phyloP scores from a whole-genome alignment of 2,888 invertebrate genomes.

The Parelbella ahira region DNA sequence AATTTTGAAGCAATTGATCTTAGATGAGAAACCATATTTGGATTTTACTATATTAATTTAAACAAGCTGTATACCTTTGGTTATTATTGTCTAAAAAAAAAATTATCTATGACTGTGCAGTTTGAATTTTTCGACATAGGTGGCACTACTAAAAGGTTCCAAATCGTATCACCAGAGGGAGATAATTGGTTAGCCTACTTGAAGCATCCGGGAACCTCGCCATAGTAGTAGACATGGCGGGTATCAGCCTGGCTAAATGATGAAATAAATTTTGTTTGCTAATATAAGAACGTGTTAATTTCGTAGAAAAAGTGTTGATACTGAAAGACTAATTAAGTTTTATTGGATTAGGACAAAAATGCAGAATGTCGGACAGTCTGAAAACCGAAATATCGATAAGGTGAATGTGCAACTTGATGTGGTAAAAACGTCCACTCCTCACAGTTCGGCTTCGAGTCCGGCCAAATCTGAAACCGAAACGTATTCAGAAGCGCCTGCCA shows the following conservation, averaged over 20 bases:
- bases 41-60: no score
- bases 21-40: no score
- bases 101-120: slow-evolving; percentile 29
- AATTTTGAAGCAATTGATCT: no score
- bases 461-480: slow-evolving; percentile 93
- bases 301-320: slow-evolving; percentile 77
- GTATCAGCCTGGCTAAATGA: slow-evolving; percentile 85
- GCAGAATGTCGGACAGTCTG: slow-evolving; percentile 95
- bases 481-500: slow-evolving; percentile 90
- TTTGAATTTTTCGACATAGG: slow-evolving; percentile 56
- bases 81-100: neutral
- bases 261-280: slow-evolving; percentile 81
- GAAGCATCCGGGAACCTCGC: slow-evolving; percentile 85
- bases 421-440: slow-evolving; percentile 89
- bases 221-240: slow-evolving; percentile 92
- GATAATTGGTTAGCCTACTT: slow-evolving; percentile 78
- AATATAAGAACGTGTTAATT: slow-evolving; percentile 79
- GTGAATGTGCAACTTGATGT: slow-evolving; percentile 86
- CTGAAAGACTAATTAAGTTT: slow-evolving; percentile 78
- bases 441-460: slow-evolving; percentile 90
- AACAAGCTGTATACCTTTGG: neutral
- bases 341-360: slow-evolving; percentile 87
- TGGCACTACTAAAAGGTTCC: slow-evolving; percentile 62
- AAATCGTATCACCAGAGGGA: slow-evolving; percentile 65
- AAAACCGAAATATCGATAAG: slow-evolving; percentile 91